Evolutionary conservation across 2,888 invertebrate species (phyloP).

Genomic region (Gryllus longicercus): DNA sequence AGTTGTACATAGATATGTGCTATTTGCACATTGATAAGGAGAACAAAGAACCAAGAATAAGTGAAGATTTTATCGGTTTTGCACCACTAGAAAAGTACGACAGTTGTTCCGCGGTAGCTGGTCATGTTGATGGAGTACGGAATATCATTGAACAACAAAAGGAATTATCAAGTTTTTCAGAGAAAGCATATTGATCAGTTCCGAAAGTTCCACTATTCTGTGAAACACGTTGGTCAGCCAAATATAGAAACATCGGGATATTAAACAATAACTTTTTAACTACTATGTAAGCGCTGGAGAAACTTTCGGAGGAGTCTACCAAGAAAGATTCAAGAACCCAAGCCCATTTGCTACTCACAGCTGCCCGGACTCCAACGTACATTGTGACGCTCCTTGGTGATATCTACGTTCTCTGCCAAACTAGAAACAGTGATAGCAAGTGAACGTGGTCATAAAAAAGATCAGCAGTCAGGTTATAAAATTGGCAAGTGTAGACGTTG

Average conservation of each 20-base stretch:
- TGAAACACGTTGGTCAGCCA: slow-evolving; percentile 22
- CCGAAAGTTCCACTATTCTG: not conserved
- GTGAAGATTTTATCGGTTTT: too few relatives aligned
- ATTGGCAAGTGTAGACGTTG: slow-evolving; percentile 6
- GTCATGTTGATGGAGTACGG: too few relatives aligned
- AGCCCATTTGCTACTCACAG: not conserved
- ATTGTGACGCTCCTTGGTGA: slow-evolving; percentile 23
- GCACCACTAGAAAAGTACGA: too few relatives aligned
- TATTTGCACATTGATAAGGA: not conserved
- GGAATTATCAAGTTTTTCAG: not conserved
- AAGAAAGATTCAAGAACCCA: not conserved
- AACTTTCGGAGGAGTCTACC: not conserved
- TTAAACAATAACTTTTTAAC: not conserved
- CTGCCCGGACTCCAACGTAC: slow-evolving; percentile 24
- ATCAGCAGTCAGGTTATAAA: slow-evolving; percentile 21
- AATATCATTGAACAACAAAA: not conserved
- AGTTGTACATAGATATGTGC: not conserved
- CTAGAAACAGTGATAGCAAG: slow-evolving; percentile 22
- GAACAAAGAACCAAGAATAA: too few relatives aligned
- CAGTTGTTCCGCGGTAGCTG: too few relatives aligned
- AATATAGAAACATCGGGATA: not conserved
- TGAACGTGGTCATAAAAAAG: not conserved
- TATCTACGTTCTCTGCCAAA: slow-evolving; percentile 12
- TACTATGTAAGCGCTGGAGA: not conserved
- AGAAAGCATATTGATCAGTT: not conserved